These are phyloP conservation scores for Galerucella nymphaeae DNA, from an alignment of 2,888 invertebrate species.

Conservation along the genomic window DNA sequence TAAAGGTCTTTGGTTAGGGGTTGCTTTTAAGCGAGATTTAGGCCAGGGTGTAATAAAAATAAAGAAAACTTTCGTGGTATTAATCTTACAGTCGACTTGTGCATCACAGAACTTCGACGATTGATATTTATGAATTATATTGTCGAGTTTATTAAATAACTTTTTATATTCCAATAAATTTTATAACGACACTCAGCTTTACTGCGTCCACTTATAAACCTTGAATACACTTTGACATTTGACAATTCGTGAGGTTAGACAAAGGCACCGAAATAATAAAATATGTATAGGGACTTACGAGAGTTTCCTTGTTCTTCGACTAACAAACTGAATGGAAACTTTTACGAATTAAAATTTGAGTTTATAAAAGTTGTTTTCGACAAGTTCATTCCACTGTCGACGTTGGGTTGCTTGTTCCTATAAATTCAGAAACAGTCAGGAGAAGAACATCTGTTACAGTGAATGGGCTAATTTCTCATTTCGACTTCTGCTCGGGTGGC, in stretches of 20 bases:
- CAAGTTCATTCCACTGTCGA: constrained; percentile 41
- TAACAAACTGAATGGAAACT: background rate
- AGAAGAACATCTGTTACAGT: constrained; percentile 57
- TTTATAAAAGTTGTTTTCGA: constrained; percentile 40
- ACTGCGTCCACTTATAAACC: too few species aligned
- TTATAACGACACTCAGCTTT: too few species aligned
- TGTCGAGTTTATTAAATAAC: background rate
- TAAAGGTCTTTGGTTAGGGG: constrained; percentile 17
- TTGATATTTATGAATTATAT: background rate
- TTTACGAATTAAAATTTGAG: constrained; percentile 2
- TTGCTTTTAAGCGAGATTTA: constrained; percentile 13
- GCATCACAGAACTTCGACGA: background rate
- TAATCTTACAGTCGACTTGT: constrained; percentile 1
- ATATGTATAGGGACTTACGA: too few species aligned
- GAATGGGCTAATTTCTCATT: constrained; percentile 60
- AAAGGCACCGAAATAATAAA: too few species aligned
- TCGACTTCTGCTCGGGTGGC: constrained; percentile 53
- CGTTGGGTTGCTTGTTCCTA: constrained; percentile 29
- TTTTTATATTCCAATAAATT: too few species aligned
- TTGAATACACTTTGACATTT: too few species aligned
- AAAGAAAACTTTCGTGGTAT: constrained; percentile 4
- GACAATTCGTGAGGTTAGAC: too few species aligned
- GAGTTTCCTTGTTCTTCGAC: background rate
- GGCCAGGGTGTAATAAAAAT: constrained; percentile 8
- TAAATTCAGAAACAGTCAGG: constrained; percentile 45